phyloP scores from a whole-genome alignment of 2,113 vertebrate genomes.

The Piprites chloris region DNA sequence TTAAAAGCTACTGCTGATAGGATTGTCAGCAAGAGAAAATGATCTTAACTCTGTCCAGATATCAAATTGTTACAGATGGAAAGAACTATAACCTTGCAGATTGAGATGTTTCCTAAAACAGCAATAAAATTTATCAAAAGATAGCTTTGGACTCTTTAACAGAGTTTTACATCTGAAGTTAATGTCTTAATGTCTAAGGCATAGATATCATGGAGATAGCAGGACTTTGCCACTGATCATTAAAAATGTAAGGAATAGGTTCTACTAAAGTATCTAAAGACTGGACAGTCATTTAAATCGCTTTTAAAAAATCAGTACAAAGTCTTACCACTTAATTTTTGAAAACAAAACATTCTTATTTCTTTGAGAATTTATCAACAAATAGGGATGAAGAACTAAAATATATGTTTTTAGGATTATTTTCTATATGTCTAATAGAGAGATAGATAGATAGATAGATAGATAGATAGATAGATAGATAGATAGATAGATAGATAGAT shows the following conservation, averaged over 20 bases:
- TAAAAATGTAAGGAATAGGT: neutral
- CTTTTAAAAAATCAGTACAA: neutral
- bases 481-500: no score
- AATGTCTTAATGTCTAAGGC: neutral
- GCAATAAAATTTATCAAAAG: neutral
- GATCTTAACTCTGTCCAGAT: neutral
- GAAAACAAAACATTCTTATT: neutral
- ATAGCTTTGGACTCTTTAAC: neutral
- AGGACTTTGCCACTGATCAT: neutral
- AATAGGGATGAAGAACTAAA: neutral
- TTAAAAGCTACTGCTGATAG: conserved; percentile 25
- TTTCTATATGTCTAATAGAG: neutral
- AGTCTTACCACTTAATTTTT: neutral
- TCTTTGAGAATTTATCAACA: neutral
- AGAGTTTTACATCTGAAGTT: neutral
- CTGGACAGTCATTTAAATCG: neutral
- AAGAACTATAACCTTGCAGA: neutral
- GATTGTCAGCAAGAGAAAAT: conserved; percentile 37
- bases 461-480: no score
- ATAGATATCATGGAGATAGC: neutral
- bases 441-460: neutral
- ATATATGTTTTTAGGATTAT: neutral
- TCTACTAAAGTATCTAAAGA: neutral
- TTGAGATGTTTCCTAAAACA: neutral
- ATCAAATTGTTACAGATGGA: neutral